phyloP scores from a whole-genome alignment of 2,888 invertebrate species.

The Junonia oenone region DNA sequence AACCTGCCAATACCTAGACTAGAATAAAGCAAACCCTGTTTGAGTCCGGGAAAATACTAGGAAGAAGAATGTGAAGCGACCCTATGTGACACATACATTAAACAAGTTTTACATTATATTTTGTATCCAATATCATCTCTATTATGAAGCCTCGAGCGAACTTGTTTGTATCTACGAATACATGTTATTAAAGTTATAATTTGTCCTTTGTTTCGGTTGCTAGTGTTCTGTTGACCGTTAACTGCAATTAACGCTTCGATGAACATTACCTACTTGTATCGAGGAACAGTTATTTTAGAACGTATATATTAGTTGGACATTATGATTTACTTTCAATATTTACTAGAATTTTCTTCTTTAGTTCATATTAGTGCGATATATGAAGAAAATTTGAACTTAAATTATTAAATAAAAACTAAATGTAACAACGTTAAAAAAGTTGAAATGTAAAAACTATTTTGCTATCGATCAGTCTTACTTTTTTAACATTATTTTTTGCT shows the following conservation, averaged over 20 bases:
- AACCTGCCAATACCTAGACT: too few relatives aligned
- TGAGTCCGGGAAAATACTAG: too few relatives aligned
- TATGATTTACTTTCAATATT: too few relatives aligned
- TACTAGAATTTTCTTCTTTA: too few relatives aligned
- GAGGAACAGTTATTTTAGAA: background rate
- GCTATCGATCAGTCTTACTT: too few relatives aligned
- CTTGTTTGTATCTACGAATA: conserved; percentile 16
- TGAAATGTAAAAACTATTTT: too few relatives aligned
- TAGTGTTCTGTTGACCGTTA: conserved; percentile 17
- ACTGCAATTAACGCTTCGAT: conserved; percentile 16
- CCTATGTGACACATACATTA: conserved; percentile 23
- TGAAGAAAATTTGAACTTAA: too few relatives aligned
- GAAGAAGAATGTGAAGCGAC: background rate
- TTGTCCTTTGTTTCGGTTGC: conserved; percentile 27
- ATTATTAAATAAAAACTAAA: background rate
- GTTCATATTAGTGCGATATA: too few relatives aligned
- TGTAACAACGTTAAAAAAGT: too few relatives aligned
- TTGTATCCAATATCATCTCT: conserved; percentile 41
- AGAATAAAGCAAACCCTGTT: too few relatives aligned
- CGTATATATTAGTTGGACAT: background rate
- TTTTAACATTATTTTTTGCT: too few relatives aligned
- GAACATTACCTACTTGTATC: background rate
- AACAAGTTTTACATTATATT: conserved; percentile 29
- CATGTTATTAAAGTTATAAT: conserved; percentile 28
- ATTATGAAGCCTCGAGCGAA: conserved; percentile 42